Percentiles rank a stretch among this genome's conserved stretches.
Evolutionary conservation across 2,888 invertebrate species (phyloP).

Genomic region (Diloba caeruleocephala): DNA sequence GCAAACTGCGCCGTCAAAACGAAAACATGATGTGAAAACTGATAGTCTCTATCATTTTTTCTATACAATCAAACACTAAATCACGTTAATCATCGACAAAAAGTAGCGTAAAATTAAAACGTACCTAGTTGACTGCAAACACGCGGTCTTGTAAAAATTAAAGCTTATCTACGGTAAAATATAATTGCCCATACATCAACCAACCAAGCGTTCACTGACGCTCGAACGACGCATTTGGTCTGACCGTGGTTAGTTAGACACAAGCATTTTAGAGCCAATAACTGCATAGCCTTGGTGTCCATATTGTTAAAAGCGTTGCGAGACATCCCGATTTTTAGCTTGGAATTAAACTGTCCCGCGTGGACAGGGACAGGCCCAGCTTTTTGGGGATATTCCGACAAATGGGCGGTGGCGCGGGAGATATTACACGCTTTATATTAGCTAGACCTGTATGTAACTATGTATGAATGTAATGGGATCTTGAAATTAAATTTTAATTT

Average conservation of each 20-base stretch:
- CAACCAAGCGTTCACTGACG: slow-evolving; percentile 49
- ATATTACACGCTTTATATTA: too few species aligned
- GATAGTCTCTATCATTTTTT: slow-evolving; percentile 13
- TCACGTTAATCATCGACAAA: slow-evolving; percentile 26
- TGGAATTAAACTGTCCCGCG: too few species aligned
- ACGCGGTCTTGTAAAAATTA: slow-evolving; percentile 37
- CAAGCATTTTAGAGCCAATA: slow-evolving; percentile 22
- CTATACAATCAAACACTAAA: slow-evolving; percentile 10
- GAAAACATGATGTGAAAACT: too few species aligned
- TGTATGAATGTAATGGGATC: too few species aligned
- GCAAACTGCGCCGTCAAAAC: too few species aligned
- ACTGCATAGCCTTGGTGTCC: slow-evolving; percentile 34
- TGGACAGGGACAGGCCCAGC: too few species aligned
- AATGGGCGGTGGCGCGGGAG: too few species aligned
- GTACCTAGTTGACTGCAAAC: slow-evolving; percentile 32
- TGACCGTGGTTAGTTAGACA: slow-evolving; percentile 35
- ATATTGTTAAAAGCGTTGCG: too few species aligned
- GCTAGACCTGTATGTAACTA: too few species aligned
- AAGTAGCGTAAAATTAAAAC: slow-evolving; percentile 34
- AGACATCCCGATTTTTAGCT: too few species aligned
- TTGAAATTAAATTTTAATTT: too few species aligned
- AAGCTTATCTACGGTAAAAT: slow-evolving; percentile 49
- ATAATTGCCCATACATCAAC: slow-evolving; percentile 55
- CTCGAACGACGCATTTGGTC: slow-evolving; percentile 39
- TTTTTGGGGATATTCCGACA: too few species aligned